Base-by-base conservation (phyloP, 2,113 vertebrate genomes). In the Chionis minor region DNA sequence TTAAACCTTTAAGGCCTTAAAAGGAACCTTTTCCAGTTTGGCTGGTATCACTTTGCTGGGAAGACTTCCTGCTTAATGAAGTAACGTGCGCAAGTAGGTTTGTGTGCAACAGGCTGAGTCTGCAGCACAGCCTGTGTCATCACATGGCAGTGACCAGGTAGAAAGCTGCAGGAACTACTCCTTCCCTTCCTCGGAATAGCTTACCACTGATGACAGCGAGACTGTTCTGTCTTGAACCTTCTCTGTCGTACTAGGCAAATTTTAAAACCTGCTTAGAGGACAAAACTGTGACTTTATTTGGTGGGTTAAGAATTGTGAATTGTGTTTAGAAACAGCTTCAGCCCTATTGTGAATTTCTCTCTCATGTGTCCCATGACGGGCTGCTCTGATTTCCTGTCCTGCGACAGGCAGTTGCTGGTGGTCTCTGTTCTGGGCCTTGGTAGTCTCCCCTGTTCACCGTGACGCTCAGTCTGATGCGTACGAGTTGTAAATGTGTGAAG, bases 71-170 rank as follows among this genome's bases (percentile, higher is more conserved):
- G 2, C 32, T 75, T 44, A 19, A 33, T 86, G 79, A 45, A 74
- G 10, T 16, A 11, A 54, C 6, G 27, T 47, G 45, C 6, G 4
- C n/a, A 56, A 8, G 28, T 85, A 49, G 44, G 21, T 82, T 86
- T n/a, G 47, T 4, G 3, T 56, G 71, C 63, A 69, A 3, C 54
- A 88, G 33, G 12, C 66, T 35, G 63, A 7, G 70, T 51, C 49
- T 82, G 49, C 79, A 58, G 0, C 10, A 0, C 13, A 30, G 70
- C 71, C 42, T 18, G 9, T 8, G 2, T 47, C 27, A 16, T 52
- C 49, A 15, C 35, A 30, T 45, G 81, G 35, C 63, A 81, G 72
- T 32, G 83, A 12, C 16, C 22, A 28, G 21, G 22, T 70, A 42
- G 35, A 54, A 58, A 51, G 72, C 55, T 42, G 1, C 33, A 26